Conservation (phyloP, 1,140 invertebrate species). For the Dreissena polymorpha region DNA sequence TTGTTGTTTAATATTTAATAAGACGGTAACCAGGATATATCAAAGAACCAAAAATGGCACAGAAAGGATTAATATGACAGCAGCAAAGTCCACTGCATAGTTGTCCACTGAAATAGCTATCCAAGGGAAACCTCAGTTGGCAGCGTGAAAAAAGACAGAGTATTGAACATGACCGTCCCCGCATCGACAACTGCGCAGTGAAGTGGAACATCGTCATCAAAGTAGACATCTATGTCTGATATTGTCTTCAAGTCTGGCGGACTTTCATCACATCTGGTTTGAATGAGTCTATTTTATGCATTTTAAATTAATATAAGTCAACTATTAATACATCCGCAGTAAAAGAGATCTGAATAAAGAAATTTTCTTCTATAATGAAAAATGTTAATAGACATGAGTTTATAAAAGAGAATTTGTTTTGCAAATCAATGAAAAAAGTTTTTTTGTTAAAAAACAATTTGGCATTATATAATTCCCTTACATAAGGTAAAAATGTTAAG, state of each 20-base stretch:
- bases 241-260: conserved; percentile 22
- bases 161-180: conserved; percentile 35
- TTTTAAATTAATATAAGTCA: too few species aligned
- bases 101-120: too few species aligned
- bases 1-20: too few species aligned
- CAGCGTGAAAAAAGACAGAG: conserved; percentile 8
- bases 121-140: conserved; percentile 3
- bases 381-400: not conserved
- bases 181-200: conserved; percentile 39
- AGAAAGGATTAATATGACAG: too few species aligned
- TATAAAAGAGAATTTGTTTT: not conserved
- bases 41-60: too few species aligned
- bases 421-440: not conserved
- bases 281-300: too few species aligned
- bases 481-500: too few species aligned
- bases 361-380: too few species aligned
- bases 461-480: too few species aligned
- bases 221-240: conserved; percentile 5
- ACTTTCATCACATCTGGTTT: conserved; percentile 19
- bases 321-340: not conserved
- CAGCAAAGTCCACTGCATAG: too few species aligned
- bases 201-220: conserved; percentile 30
- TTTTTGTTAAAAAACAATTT: too few species aligned
- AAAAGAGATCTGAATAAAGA: not conserved
- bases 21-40: too few species aligned